Evolutionary conservation across 2,888 invertebrate species (phyloP).

Genomic region (Ceriagrion tenellum): DNA sequence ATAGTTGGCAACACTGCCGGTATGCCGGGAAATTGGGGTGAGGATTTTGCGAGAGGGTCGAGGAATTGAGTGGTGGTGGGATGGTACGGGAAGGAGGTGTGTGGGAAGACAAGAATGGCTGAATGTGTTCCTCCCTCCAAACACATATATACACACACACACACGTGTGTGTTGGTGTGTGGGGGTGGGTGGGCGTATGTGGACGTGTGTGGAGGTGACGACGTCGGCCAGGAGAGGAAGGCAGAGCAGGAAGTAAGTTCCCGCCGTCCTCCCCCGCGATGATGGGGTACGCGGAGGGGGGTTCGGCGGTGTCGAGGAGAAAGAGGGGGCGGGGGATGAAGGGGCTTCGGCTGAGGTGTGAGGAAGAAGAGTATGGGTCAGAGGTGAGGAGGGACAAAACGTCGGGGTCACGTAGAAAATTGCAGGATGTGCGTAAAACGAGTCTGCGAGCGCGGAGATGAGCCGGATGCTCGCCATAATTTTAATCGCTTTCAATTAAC

Average conservation of each 20-base stretch:
- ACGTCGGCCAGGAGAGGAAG: not conserved
- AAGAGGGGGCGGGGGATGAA: no score
- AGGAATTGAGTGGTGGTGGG: not conserved
- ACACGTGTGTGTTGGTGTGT: no score
- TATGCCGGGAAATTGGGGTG: not conserved
- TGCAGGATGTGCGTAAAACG: not conserved
- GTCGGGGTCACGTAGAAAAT: conserved; percentile 15
- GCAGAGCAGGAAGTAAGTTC: not conserved
- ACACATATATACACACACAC: no score
- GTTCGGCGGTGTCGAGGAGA: not conserved
- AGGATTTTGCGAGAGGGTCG: not conserved
- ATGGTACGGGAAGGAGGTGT: not conserved
- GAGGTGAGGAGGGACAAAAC: conserved; percentile 12
- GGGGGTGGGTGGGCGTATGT: no score
- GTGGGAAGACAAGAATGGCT: not conserved
- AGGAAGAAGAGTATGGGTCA: not conserved
- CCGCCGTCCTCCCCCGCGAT: not conserved
- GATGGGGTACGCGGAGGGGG: not conserved
- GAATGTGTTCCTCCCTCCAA: no score
- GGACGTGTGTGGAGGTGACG: not conserved
- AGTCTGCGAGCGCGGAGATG: not conserved
- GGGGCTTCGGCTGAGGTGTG: no score
- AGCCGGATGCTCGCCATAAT: not conserved
- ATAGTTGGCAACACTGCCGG: not conserved
- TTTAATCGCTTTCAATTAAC: conserved; percentile 16